Evolutionary conservation across 1,140 invertebrate genomes (phyloP).

Genomic region (Adelges cooleyi): DNA sequence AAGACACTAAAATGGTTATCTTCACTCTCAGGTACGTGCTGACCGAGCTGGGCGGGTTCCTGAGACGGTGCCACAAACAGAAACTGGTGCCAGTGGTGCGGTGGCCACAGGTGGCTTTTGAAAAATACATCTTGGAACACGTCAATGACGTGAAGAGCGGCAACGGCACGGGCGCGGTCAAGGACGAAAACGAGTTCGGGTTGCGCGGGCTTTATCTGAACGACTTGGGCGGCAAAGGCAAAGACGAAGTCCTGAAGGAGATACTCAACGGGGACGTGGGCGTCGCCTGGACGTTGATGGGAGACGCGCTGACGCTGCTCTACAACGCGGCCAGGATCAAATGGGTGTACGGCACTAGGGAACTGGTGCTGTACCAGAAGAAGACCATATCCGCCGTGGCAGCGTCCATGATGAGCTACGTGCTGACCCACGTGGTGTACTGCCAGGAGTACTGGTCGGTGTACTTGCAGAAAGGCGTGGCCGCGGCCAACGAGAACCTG

Average conservation of each 20-base stretch:
- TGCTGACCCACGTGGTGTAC: background rate
- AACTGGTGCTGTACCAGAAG: conserved; percentile 2
- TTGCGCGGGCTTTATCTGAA: background rate
- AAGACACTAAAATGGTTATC: too few relatives aligned
- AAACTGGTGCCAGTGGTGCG: too few relatives aligned
- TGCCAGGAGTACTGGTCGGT: background rate
- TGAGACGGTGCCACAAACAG: background rate
- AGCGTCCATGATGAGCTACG: background rate
- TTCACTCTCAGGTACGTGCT: too few relatives aligned
- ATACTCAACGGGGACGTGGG: background rate
- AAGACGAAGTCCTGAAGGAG: background rate
- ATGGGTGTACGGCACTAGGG: background rate
- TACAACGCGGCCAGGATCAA: background rate
- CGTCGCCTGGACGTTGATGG: background rate
- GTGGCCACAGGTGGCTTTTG: background rate
- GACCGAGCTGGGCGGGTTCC: background rate
- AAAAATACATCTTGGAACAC: conserved; percentile 8
- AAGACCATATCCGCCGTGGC: background rate
- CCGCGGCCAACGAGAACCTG: background rate
- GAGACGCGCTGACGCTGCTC: background rate
- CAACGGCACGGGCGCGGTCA: background rate
- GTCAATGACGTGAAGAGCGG: background rate
- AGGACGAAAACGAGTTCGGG: background rate
- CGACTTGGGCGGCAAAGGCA: background rate
- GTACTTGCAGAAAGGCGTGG: background rate